phyloP scores from a whole-genome alignment of 2,888 invertebrate species.

The Pollenia amentaria region DNA sequence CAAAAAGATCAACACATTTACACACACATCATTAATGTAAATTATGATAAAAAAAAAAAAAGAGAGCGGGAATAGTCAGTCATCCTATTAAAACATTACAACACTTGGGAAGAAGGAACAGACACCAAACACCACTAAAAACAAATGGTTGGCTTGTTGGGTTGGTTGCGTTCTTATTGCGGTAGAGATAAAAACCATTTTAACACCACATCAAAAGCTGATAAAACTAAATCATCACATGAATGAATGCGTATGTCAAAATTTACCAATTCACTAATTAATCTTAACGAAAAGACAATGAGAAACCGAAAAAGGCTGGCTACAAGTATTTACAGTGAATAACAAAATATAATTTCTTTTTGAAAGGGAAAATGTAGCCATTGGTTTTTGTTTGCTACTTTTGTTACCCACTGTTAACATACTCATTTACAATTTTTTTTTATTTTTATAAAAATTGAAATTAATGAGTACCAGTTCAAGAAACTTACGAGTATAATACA shows the following conservation, averaged over 20 bases:
- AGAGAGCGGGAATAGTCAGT: slow-evolving; percentile 28
- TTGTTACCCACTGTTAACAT: slow-evolving; percentile 31
- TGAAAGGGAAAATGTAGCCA: not conserved
- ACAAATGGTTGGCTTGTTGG: slow-evolving; percentile 7
- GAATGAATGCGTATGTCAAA: slow-evolving; percentile 72
- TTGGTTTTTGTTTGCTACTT: not conserved
- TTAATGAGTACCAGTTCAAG: slow-evolving; percentile 70
- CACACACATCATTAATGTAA: slow-evolving; percentile 41
- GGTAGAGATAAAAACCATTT: slow-evolving; percentile 69
- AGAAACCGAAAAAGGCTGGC: not conserved
- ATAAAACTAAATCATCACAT: slow-evolving; percentile 65
- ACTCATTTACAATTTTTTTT: slow-evolving; percentile 27
- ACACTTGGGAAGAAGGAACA: slow-evolving; percentile 16
- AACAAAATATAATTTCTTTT: not conserved
- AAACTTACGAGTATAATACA: slow-evolving; percentile 8
- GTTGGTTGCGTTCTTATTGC: slow-evolving; percentile 50
- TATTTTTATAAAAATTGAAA: slow-evolving; percentile 65
- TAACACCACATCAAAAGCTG: slow-evolving; percentile 71
- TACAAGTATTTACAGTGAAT: slow-evolving; percentile 30
- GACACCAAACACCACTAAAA: slow-evolving; percentile 59
- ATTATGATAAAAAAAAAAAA: slow-evolving; percentile 47
- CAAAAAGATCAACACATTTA: slow-evolving; percentile 54
- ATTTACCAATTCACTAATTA: slow-evolving; percentile 71
- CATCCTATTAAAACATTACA: slow-evolving; percentile 47
- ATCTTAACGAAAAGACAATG: slow-evolving; percentile 60